A percentile compares a stretch with the other conserved stretches of the same genome.
phyloP scores from a whole-genome alignment of 1,140 invertebrate genomes.

The Protaetia brevitarsis region DNA sequence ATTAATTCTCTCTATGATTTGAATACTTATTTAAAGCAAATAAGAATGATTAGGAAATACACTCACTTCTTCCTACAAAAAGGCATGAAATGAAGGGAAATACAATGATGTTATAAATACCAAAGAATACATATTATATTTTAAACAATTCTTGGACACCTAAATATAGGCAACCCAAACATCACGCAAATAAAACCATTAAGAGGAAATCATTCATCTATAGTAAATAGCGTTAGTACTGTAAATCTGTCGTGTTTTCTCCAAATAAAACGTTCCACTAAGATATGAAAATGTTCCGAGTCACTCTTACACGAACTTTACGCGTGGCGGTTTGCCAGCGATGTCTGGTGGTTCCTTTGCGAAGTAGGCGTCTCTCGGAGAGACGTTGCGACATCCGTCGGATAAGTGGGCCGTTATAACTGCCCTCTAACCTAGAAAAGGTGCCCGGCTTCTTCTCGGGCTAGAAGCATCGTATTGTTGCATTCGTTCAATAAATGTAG shows the following conservation, averaged over 20 bases:
- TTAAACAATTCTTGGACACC: no score
- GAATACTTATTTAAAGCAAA: no score
- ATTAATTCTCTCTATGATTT: background rate
- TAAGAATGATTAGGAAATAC: background rate
- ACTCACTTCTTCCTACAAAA: background rate
- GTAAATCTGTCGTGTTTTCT: background rate
- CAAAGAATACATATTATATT: no score
- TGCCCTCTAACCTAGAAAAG: slow-evolving; percentile 57
- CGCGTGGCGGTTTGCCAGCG: slow-evolving; percentile 61
- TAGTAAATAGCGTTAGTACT: background rate
- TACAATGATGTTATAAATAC: no score
- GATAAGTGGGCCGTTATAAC: slow-evolving; percentile 54
- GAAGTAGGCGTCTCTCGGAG: slow-evolving; percentile 41
- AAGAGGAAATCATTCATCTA: no score
- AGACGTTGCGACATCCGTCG: slow-evolving; percentile 53
- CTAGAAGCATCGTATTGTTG: slow-evolving; percentile 32
- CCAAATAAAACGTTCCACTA: slow-evolving; percentile 3
- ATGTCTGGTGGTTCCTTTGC: slow-evolving; percentile 40
- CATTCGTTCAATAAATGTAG: background rate
- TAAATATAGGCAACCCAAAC: no score
- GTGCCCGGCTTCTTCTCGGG: slow-evolving; percentile 55
- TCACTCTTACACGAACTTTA: slow-evolving; percentile 68
- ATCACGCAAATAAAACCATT: no score
- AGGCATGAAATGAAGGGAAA: no score
- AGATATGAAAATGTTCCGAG: background rate